A percentile compares a stretch with the other conserved stretches of the same genome.
phyloP scores from a whole-genome alignment of 2,113 vertebrate genomes.

The Casuarius casuarius region DNA sequence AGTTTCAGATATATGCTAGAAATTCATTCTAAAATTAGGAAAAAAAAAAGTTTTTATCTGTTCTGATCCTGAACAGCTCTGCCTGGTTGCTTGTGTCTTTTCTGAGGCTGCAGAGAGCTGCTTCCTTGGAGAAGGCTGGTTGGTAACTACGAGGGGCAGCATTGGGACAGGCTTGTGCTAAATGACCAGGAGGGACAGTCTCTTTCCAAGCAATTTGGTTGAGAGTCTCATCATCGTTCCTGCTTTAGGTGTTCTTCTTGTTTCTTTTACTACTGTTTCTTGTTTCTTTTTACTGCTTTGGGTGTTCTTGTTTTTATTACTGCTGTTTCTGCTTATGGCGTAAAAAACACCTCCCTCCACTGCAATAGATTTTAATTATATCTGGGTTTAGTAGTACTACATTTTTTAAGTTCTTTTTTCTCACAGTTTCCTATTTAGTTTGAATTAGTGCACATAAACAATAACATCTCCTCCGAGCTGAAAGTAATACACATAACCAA shows the following conservation, averaged over 20 bases:
- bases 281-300: too few species aligned
- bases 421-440: not conserved
- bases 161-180: not conserved
- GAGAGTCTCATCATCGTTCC: not conserved
- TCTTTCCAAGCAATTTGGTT: not conserved
- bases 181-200: not conserved
- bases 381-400: not conserved
- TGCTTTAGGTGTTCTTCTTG: not conserved
- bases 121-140: not conserved
- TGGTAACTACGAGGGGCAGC: not conserved
- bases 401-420: not conserved
- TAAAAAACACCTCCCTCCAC: not conserved
- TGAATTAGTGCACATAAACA: not conserved
- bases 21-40: conserved; percentile 26
- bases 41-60: not conserved
- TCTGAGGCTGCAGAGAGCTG: not conserved
- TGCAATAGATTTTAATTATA: not conserved
- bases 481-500: not conserved
- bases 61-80: conserved; percentile 1
- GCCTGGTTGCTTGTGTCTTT: conserved; percentile 2
- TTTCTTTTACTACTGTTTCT: not conserved
- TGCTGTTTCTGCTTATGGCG: not conserved
- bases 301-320: not conserved
- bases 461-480: not conserved
- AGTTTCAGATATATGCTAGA: not conserved